phyloP scores from a whole-genome alignment of 2,797 vertebrate species.

The Nothura maculosa region DNA sequence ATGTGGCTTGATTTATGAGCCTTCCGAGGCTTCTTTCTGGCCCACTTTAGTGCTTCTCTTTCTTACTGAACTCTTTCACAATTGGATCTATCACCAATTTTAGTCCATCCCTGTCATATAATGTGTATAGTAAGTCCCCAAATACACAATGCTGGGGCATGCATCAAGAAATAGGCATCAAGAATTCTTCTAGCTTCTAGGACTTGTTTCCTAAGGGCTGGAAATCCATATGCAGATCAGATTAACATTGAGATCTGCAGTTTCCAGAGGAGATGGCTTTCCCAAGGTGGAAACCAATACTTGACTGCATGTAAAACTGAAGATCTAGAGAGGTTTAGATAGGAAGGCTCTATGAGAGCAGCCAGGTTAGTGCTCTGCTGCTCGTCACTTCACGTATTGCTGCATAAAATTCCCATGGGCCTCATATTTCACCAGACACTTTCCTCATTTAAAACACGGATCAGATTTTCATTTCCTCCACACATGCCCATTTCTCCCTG shows the following conservation, averaged over 20 bases:
- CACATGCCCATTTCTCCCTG: background rate
- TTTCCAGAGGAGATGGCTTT: accelerated
- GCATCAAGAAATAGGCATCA: background rate
- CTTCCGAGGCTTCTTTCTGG: background rate
- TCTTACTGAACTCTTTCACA: background rate
- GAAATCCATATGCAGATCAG: background rate
- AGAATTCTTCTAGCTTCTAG: background rate
- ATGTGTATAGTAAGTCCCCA: accelerated
- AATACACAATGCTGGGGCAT: background rate
- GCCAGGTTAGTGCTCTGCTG: background rate
- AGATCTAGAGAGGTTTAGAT: background rate
- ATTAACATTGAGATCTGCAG: background rate
- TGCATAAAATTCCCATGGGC: background rate
- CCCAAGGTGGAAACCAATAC: background rate
- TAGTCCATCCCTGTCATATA: background rate
- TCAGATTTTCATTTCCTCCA: background rate
- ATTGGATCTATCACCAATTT: accelerated
- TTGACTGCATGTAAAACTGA: background rate
- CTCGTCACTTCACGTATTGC: background rate
- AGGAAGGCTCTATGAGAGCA: background rate
- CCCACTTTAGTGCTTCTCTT: background rate
- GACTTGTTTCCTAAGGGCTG: background rate
- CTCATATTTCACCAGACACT: background rate
- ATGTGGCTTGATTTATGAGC: background rate
- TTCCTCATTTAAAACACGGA: background rate